A percentile compares a stretch with the other conserved stretches of the same genome.
phyloP scores from a whole-genome alignment of 2,113 vertebrate genomes.

The Xyliphius kryptos region DNA sequence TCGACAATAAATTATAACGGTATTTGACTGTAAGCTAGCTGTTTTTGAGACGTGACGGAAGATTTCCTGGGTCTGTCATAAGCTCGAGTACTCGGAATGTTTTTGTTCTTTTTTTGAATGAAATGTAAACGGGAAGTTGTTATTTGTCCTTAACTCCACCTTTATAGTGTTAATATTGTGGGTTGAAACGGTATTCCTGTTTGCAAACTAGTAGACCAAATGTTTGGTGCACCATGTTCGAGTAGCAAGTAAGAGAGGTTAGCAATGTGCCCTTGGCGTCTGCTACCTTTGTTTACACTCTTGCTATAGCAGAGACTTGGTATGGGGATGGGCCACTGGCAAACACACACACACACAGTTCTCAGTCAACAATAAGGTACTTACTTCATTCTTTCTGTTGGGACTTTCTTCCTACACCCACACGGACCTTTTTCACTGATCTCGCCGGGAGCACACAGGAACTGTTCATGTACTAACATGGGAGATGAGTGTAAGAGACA shows the following conservation, averaged over 20 bases:
- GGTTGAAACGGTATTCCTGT: slow-evolving; percentile 19
- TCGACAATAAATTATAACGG: not conserved
- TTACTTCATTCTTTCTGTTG: no score
- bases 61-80: not conserved
- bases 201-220: slow-evolving; percentile 29
- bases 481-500: no score
- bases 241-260: slow-evolving; percentile 14
- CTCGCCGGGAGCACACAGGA: no score
- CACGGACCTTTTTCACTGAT: no score
- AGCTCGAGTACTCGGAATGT: not conserved
- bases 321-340: slow-evolving; percentile 12
- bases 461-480: no score
- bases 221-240: slow-evolving; percentile 23
- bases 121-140: slow-evolving; percentile 13
- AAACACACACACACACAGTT: slow-evolving; percentile 11
- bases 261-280: slow-evolving; percentile 19
- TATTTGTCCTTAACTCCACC: slow-evolving; percentile 15
- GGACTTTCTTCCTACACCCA: no score
- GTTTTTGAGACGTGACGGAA: not conserved
- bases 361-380: no score
- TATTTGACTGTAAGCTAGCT: slow-evolving; percentile 3
- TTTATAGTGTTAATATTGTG: slow-evolving; percentile 7
- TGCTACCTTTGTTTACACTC: slow-evolving; percentile 42
- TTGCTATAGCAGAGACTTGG: slow-evolving; percentile 10
- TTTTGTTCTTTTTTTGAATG: not conserved